These are phyloP conservation scores for Yponomeuta malinellus DNA, from an alignment of 2,888 invertebrate genomes.

Conservation along the genomic window DNA sequence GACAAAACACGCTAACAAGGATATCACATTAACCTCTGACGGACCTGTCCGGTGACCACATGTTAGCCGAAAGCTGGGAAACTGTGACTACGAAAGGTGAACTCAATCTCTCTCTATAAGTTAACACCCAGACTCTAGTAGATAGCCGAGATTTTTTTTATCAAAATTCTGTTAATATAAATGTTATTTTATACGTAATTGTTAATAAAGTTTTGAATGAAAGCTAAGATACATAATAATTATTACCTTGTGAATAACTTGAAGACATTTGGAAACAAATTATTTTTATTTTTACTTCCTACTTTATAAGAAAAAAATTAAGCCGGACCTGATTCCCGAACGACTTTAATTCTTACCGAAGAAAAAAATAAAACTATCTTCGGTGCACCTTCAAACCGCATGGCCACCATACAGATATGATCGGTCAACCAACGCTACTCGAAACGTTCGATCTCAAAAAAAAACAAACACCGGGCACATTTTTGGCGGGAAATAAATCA, in stretches of 20 bases:
- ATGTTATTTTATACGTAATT: too few relatives aligned
- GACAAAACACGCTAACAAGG: constrained; percentile 63
- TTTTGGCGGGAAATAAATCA: constrained; percentile 75
- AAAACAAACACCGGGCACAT: constrained; percentile 58
- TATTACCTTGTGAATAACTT: too few relatives aligned
- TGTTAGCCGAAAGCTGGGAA: neutral
- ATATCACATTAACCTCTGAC: constrained; percentile 64
- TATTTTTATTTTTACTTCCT: too few relatives aligned
- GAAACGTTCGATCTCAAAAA: constrained; percentile 57
- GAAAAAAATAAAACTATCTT: constrained; percentile 51
- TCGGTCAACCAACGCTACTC: constrained; percentile 70
- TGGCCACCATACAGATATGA: constrained; percentile 64
- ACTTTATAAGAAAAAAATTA: neutral
- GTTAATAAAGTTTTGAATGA: too few relatives aligned
- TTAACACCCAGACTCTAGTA: too few relatives aligned
- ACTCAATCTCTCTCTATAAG: neutral
- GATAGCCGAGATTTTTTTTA: too few relatives aligned
- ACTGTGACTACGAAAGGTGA: neutral
- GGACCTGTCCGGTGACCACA: neutral
- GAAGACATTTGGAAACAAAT: too few relatives aligned
- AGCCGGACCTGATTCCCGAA: neutral
- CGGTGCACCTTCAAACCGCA: constrained; percentile 58
- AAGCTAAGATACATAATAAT: too few relatives aligned
- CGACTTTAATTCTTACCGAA: constrained; percentile 17
- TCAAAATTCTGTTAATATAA: too few relatives aligned